Evolutionary conservation across 1,140 invertebrate genomes (phyloP), one percentile per base, ranked within the genome.

Genomic region (Idris sp.): DNA sequence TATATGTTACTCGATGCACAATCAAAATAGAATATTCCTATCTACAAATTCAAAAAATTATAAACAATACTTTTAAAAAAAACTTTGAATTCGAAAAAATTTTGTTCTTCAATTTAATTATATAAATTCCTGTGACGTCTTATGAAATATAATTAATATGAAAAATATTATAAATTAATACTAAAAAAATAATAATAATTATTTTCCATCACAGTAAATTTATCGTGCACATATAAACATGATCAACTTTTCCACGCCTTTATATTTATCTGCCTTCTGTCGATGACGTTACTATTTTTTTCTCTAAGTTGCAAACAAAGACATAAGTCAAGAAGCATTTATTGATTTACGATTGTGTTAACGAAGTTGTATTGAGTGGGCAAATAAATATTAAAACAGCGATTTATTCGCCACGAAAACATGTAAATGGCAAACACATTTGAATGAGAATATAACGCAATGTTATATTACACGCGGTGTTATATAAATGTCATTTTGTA

Each of bases 401-500:
- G 36, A 64, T 72, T 72, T 72, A 58, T 54, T 71, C 54, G 33
- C 9, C 46, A 48, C 35, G 56, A 56, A 71, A 71, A 71, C 48
- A 61, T 53, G 51, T 36, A 58, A 68, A 68, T 59, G 53, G 26
- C 25, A 4, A 59, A n/a, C n/a, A 44, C 65, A 46, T 59, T 69
- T 44, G 54, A 69, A 59, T 53, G 46, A 36, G 46, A 68, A 68
- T 69, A 41, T 53, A 36, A 19, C 53, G 54, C 18, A 46, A 33
- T 40, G 25, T 31, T 69, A 41, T 62, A n/a, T n/a, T n/a, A n/a
- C n/a, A n/a, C 49, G 11, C 56, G 49, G 25, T 40, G 41, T 71
- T 62, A 49, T 71, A 69, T 61, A 69, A 59, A 62, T 71, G 67
- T 62, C 67, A 56, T n/a, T 62, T 71, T 71, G 54, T 48, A 22